phyloP scores from a whole-genome alignment of 1,140 invertebrate genomes.

The Ephestia elutella region DNA sequence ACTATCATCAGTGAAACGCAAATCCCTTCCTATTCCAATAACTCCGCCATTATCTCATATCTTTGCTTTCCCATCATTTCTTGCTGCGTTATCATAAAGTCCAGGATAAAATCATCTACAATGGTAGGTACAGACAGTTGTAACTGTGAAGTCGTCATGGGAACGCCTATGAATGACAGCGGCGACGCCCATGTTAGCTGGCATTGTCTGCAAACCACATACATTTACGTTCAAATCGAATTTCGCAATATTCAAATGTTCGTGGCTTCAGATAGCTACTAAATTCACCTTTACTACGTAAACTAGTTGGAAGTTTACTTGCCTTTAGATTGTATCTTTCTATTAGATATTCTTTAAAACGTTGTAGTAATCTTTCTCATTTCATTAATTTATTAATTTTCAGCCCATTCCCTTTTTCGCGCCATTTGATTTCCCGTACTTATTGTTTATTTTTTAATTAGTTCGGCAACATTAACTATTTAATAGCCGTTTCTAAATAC shows the following conservation, averaged over 20 bases:
- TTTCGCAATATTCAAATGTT: not conserved
- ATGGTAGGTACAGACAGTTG: slow-evolving; percentile 34
- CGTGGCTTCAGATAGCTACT: not conserved
- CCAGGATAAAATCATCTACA: slow-evolving; percentile 10
- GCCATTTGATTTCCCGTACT: no score
- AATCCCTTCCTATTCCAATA: slow-evolving; percentile 3
- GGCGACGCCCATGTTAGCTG: slow-evolving; percentile 12
- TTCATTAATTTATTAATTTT: no score
- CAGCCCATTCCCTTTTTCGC: no score
- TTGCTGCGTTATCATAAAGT: slow-evolving; percentile 3
- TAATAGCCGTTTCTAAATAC: not conserved
- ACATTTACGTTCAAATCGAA: not conserved
- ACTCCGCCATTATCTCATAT: slow-evolving; percentile 1
- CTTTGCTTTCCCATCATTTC: slow-evolving; percentile 3
- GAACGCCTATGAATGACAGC: slow-evolving; percentile 27
- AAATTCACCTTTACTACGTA: slow-evolving; percentile 13
- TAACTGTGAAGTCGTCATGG: slow-evolving; percentile 42
- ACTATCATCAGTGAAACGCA: slow-evolving; percentile 1
- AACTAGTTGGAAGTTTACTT: no score
- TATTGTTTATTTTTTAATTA: slow-evolving; percentile 3
- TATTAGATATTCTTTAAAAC: no score
- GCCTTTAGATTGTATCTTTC: no score
- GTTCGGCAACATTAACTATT: not conserved
- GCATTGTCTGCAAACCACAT: slow-evolving; percentile 3
- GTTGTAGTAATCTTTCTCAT: no score